A percentile compares a stretch with the other conserved stretches of the same genome.
phyloP scores from a whole-genome alignment of 2,113 vertebrate species.

The Oplegnathus fasciatus region DNA sequence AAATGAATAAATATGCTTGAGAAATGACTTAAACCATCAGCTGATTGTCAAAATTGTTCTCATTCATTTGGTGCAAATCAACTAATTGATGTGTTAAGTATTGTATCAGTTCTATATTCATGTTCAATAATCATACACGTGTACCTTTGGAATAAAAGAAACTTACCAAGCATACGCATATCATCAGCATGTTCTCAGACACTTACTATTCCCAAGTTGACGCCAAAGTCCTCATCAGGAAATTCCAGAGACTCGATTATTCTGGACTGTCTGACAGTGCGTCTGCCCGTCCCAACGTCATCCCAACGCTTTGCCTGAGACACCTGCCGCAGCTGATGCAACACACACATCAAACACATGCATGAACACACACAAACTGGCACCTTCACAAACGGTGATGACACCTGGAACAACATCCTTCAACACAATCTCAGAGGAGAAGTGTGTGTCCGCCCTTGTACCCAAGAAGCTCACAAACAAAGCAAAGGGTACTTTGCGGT shows the following conservation, averaged over 20 bases:
- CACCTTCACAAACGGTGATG: neutral
- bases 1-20: no score
- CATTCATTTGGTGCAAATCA: no score
- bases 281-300: constrained; percentile 74
- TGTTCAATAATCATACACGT: neutral
- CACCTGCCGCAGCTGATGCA: constrained; percentile 83
- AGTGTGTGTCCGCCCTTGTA: neutral
- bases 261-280: constrained; percentile 76
- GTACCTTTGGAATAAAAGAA: neutral
- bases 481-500: constrained; percentile 4
- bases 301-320: constrained; percentile 83
- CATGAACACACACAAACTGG: neutral
- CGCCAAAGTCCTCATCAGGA: constrained; percentile 82
- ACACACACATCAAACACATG: constrained; percentile 28
- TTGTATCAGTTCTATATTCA: neutral
- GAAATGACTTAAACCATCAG: neutral
- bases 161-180: neutral
- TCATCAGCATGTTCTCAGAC: neutral
- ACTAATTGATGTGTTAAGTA: neutral
- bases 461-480: constrained; percentile 33
- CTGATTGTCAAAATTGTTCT: neutral
- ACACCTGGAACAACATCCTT: constrained; percentile 26
- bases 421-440: constrained; percentile 22
- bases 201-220: constrained; percentile 84
- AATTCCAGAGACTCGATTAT: constrained; percentile 80